A percentile compares a stretch with the other conserved stretches of the same genome.
Evolutionary conservation across 2,888 invertebrate genomes (phyloP).

Genomic region (Archips crataeganus): DNA sequence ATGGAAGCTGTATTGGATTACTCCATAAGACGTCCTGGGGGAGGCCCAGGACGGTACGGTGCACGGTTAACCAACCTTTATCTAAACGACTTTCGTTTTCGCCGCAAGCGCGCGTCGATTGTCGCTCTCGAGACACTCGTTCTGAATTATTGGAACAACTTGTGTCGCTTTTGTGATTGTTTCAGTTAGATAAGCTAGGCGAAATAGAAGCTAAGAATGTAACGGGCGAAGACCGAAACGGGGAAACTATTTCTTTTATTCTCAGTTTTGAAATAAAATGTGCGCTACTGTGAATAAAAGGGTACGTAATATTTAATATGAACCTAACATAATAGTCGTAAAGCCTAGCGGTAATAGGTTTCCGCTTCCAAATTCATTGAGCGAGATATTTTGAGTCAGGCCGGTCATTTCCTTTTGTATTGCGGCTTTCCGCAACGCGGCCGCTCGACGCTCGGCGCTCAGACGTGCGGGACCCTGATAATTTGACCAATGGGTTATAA

Average conservation of each 20-base stretch:
- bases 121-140: slow-evolving; percentile 36
- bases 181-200: slow-evolving; percentile 3
- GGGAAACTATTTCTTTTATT: neutral
- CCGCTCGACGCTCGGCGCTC: neutral
- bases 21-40: slow-evolving; percentile 37
- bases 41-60: slow-evolving; percentile 25
- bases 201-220: slow-evolving; percentile 1
- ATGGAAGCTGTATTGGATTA: slow-evolving; percentile 39
- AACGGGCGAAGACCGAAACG: neutral
- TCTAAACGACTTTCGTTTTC: slow-evolving; percentile 41
- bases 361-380: slow-evolving; percentile 16
- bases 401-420: slow-evolving; percentile 15
- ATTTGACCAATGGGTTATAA: slow-evolving; percentile 7
- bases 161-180: slow-evolving; percentile 23
- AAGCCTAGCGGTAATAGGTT: slow-evolving; percentile 10
- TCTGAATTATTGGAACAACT: slow-evolving; percentile 24
- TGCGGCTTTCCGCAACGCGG: slow-evolving; percentile 15
- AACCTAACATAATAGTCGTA: slow-evolving; percentile 8
- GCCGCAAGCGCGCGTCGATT: slow-evolving; percentile 22
- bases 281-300: neutral
- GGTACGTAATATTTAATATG: slow-evolving; percentile 6
- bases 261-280: neutral
- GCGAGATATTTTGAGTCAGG: slow-evolving; percentile 13
- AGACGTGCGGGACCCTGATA: slow-evolving; percentile 6
- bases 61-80: slow-evolving; percentile 42